A percentile compares a stretch with the other conserved stretches of the same genome.
Conservation (phyloP, 1,140 invertebrate genomes). For the Cheumatopsyche charites region DNA sequence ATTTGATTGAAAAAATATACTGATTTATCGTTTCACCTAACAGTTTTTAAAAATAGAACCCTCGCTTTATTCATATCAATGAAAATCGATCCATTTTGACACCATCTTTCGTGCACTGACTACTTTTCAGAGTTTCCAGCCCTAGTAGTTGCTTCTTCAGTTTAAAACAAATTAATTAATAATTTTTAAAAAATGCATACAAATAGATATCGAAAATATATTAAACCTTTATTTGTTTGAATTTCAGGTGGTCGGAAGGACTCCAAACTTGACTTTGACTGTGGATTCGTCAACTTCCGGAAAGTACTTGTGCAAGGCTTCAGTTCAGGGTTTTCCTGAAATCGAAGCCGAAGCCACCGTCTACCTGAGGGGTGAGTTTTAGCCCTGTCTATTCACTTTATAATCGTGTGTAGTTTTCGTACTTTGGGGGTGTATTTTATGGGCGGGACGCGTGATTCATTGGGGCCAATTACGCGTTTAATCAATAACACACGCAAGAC, state of each 20-base stretch:
- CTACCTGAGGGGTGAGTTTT: slow-evolving; percentile 74
- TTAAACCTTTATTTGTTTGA: slow-evolving; percentile 27
- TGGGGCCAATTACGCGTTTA: neutral
- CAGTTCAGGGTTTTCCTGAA: slow-evolving; percentile 81
- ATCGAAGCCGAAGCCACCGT: slow-evolving; percentile 83
- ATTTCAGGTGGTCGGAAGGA: slow-evolving; percentile 70
- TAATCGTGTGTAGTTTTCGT: neutral
- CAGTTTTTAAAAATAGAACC: too few species aligned
- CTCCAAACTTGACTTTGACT: slow-evolving; percentile 74
- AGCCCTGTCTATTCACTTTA: neutral
- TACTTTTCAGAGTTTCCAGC: too few species aligned
- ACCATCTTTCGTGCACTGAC: too few species aligned
- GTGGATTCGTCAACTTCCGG: slow-evolving; percentile 81
- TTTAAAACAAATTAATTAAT: too few species aligned
- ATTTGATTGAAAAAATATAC: too few species aligned
- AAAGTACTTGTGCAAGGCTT: slow-evolving; percentile 85
- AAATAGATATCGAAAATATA: neutral
- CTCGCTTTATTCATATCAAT: too few species aligned
- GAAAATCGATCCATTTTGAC: too few species aligned
- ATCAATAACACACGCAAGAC: slow-evolving; percentile 3
- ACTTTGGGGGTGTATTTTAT: neutral
- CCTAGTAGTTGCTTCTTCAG: too few species aligned
- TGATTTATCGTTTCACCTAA: too few species aligned
- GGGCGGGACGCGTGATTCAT: neutral
- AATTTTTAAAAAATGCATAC: too few species aligned